A percentile compares a stretch with the other conserved stretches of the same genome.
These are phyloP conservation scores for Cryptotermes secundus DNA, from an alignment of 1,140 invertebrate species.

Conservation along the genomic window DNA sequence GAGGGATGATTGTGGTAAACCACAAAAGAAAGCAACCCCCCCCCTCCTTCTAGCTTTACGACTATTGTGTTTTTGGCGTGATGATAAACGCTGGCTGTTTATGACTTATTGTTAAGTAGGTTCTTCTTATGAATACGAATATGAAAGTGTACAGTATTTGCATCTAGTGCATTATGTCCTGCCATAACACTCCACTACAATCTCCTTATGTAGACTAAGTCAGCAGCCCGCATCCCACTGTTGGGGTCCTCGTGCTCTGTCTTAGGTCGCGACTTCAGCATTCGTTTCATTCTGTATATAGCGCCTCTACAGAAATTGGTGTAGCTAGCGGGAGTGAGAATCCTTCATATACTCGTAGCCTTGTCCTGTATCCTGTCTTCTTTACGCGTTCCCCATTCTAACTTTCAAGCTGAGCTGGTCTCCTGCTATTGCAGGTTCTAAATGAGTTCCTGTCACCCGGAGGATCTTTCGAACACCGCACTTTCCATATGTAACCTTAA, in stretches of 20 bases:
- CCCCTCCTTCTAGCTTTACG: background rate
- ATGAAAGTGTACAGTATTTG: background rate
- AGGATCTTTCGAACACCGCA: background rate
- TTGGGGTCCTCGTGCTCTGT: background rate
- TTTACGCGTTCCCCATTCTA: background rate
- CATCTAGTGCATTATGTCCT: background rate
- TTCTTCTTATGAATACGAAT: background rate
- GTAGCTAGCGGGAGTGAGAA: background rate
- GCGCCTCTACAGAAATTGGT: background rate
- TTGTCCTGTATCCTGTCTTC: background rate
- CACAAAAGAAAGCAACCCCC: background rate
- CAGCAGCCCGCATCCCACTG: background rate
- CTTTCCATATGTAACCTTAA: background rate
- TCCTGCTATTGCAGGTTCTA: too few relatives aligned
- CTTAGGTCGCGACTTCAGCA: constrained; percentile 13
- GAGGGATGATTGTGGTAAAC: background rate
- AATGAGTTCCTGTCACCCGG: background rate
- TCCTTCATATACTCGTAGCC: constrained; percentile 4
- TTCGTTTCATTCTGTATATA: background rate
- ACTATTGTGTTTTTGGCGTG: background rate
- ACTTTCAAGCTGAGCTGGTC: background rate
- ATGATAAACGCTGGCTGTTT: background rate
- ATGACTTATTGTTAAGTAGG: background rate
- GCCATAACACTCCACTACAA: background rate
- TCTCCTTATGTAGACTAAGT: constrained; percentile 14